Percentiles rank a stretch among this genome's conserved stretches.
Evolutionary conservation across 2,888 invertebrate species (phyloP).

Genomic region (Odontothrips loti): DNA sequence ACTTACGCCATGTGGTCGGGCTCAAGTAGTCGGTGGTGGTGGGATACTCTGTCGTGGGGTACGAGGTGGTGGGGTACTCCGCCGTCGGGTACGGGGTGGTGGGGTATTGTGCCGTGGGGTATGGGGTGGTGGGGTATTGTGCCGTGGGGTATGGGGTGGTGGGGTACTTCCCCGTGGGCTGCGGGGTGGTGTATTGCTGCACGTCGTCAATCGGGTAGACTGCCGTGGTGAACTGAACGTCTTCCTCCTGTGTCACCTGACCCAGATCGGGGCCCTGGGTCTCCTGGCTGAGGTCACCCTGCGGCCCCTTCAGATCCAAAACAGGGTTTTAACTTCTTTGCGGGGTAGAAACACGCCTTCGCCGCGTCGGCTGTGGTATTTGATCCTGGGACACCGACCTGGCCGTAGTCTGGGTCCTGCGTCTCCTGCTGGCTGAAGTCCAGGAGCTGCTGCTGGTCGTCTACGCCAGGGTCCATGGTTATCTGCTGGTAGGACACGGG

Average conservation of each 20-base stretch:
- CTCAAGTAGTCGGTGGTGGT: neutral
- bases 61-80: neutral
- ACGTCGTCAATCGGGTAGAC: neutral
- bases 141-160: neutral
- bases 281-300: constrained; percentile 3
- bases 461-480: neutral
- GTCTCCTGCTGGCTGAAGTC: neutral
- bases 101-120: neutral
- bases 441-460: neutral
- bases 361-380: neutral
- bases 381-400: neutral
- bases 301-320: neutral
- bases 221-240: neutral
- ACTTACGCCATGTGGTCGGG: constrained; percentile 6
- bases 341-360: too few relatives aligned
- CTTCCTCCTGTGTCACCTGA: neutral
- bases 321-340: neutral
- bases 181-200: neutral
- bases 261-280: constrained; percentile 2
- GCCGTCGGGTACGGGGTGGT: neutral
- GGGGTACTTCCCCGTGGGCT: too few relatives aligned
- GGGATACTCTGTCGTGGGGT: neutral
- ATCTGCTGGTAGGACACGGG: neutral
- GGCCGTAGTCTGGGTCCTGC: constrained; percentile 4
- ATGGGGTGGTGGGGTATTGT: neutral